Evolutionary conservation across 2,888 invertebrate genomes (phyloP), one percentile per base, ranked within the genome.

Genomic region (Masnerella sp.): DNA sequence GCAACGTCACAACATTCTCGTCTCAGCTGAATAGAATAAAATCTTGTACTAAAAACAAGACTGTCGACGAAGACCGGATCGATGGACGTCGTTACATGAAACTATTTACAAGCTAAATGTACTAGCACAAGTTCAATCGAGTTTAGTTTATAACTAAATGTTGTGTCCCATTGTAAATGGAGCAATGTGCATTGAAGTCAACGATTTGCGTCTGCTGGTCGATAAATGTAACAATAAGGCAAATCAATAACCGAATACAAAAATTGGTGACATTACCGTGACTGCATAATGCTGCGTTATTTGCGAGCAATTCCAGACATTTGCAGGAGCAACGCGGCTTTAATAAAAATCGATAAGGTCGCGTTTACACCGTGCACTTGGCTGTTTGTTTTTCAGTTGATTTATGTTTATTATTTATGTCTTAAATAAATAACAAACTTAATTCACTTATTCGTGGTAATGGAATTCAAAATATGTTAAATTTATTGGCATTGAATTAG

Each of bases 41-140:
- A n/a, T n/a, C n/a, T 56, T 47, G 67, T 12, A 40, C 56, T 32
- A 14, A 56, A 67, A 56, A 56, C 45, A 7, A 5, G 34, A 43
- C 20, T 32, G 25, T 28, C n/a, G n/a, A n/a, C n/a, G n/a, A n/a
- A n/a, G n/a, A n/a, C n/a, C n/a, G n/a, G n/a, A n/a, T 3, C 18
- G 7, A 43, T 40, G 49, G 30, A n/a, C 32, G 56, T 40, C 15
- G 38, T 12, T 32, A 61, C 45, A 32, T 61, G 49, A n/a, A 49
- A 40, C 5, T 4, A 61, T 14, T 40, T 28, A 12, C 15, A 22
- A 7, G 15, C 15, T 32, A 5, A 3, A 30, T 30, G 22, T 9
- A n/a, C 7, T 30, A n/a, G 30, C 30, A n/a, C 7, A 30, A 25
- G 51, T 36, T 51, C 36, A 34, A 36, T 36, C 20, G 14, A 51